Evolutionary conservation across 2,797 vertebrate genomes (phyloP).

Genomic region (Eurystomus glaucurus): DNA sequence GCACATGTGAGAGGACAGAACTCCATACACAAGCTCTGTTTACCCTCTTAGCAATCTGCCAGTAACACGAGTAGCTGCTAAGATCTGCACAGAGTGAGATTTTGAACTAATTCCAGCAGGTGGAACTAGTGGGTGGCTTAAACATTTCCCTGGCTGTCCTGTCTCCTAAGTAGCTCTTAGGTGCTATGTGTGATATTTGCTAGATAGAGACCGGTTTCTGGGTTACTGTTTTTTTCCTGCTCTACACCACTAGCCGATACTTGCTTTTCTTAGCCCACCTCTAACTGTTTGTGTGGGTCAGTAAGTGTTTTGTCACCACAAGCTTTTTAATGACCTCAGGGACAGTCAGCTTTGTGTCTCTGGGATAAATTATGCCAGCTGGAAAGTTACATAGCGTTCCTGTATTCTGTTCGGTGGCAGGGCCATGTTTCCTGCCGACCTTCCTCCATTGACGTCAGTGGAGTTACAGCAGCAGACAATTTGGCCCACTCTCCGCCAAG

Average conservation of each 20-base stretch:
- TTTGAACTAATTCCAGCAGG: constrained; percentile 69
- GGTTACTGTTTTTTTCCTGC: not conserved
- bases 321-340: not conserved
- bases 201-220: not conserved
- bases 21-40: not conserved
- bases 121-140: constrained; percentile 40
- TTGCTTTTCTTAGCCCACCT: not conserved
- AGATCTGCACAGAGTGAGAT: not conserved
- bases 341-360: not conserved
- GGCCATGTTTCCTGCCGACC: constrained; percentile 26
- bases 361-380: not conserved
- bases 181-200: not conserved
- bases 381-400: constrained; percentile 56
- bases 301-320: not conserved
- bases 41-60: not conserved
- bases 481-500: constrained; percentile 12
- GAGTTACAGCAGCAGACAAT: not conserved
- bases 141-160: not conserved
- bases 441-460: constrained; percentile 59
- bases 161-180: not conserved
- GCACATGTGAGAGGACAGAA: not conserved
- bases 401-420: not conserved
- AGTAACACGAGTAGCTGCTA: constrained; percentile 35
- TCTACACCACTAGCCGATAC: not conserved
- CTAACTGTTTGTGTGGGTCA: not conserved